Evolutionary conservation across 2,113 vertebrate species (phyloP), one percentile per base, ranked within the genome.

Genomic region (Anseranas semipalmata): DNA sequence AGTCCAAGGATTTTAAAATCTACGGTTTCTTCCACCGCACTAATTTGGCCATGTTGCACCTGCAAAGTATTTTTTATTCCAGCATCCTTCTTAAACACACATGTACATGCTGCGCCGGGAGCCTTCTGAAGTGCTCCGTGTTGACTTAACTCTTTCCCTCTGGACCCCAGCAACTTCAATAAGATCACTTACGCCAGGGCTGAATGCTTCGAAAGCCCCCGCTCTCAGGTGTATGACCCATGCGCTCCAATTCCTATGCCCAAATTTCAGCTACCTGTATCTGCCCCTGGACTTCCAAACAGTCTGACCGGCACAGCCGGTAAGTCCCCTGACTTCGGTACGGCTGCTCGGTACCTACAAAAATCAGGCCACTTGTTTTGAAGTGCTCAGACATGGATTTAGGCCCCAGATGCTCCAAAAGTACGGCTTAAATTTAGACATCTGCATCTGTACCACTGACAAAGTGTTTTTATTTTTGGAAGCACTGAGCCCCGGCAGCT

Each of bases 391-490:
- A 76, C 48, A 41, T 19, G 50, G 83, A 91, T 93, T 90, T 93
- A 92, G 48, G 73, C 39, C 72, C 75, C 72, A 95, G 83, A 95
- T 95, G 93, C 89, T 96, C 74, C 62, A 95, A 96, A 93, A 32
- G 62, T 93, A 72, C 35, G 41, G 89, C 85, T 96, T 96, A 89
- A 93, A 96, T 96, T 94, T 95, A 96, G 90, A 93, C 62, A 93
- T 94, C 88, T 95, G 86, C 87, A 96, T 95, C 84, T 75, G 58
- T 63, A 97, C 55, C 86, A 92, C 66, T 92, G 89, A 92, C 83
- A 90, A 74, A 93, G 39, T 13, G 37, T 24, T 93, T 92, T 96
- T 96, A 96, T 97, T 96, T 97, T 94, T 96, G 92, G 95, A 96
- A 93, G 79, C 90, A 81, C 65, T 74, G 91, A 91, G 93, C 15